Evolutionary conservation across 2,113 vertebrate genomes (phyloP), one percentile per base, ranked within the genome.

Genomic region (Sus scrofa): DNA sequence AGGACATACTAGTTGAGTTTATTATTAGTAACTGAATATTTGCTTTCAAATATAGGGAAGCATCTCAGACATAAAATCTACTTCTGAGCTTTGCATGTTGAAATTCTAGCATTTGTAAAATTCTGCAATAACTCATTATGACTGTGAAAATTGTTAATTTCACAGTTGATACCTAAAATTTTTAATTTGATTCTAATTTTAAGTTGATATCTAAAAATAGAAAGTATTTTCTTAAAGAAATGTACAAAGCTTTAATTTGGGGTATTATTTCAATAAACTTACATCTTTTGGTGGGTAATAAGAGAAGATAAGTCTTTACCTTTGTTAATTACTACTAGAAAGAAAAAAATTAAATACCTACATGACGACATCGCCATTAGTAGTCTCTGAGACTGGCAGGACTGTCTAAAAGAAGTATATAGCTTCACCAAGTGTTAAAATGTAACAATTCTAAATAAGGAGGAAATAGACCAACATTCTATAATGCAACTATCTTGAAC

Each of bases 21-120:
- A 88, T 67, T 78, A 84, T 68, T 54, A 75, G 27, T 44, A 60
- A 62, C 2, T 56, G 32, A 90, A 63, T 94, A 68, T 81, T 86
- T 24, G 58, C 27, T 86, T 92, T 83, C 26, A 78, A 95, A 83
- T 70, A 63, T 27, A 83, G 7, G 10, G 10, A 62, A 83, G 5
- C 32, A 93, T 73, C 87, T 6, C 15, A 96, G 39, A 86, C 12
- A 77, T 70, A 56, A 91, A 95, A 60, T 67, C 26, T 89, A 70
- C 15, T 44, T 79, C 37, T 24, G 24, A 65, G 18, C 39, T 87
- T 95, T 83, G 58, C 56, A 75, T 83, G 39, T 37, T 94, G 79
- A 93, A 86, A 94, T 96, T 75, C 79, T 74, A 91, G 27, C 26
- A 95, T 87, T 60, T 92, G 44, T 89, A 91, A 91, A 84, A 83